Conservation (phyloP, 2,113 vertebrate species). For the Bungarus multicinctus region DNA sequence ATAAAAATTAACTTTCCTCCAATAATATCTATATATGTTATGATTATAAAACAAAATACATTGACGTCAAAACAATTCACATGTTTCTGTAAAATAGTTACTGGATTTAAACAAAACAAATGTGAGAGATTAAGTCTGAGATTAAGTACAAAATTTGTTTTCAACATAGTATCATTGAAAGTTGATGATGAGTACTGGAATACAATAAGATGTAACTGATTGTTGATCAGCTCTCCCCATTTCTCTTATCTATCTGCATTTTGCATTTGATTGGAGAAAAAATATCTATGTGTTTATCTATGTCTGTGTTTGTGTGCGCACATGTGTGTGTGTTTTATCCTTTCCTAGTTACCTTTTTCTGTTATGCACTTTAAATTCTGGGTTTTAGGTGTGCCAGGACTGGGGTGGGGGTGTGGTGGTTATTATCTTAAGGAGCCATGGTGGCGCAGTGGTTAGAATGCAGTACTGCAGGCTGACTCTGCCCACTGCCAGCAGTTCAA, state of each 20-base stretch:
- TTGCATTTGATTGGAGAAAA: constrained; percentile 25
- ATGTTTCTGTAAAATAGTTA: constrained; percentile 17
- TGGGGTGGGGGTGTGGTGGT: not conserved
- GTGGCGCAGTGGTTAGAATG: not conserved
- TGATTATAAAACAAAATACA: not conserved
- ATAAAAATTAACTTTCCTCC: constrained; percentile 6
- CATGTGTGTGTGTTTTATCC: not conserved
- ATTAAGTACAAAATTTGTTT: constrained; percentile 18
- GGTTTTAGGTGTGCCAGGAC: not conserved
- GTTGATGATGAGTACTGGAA: constrained; percentile 3
- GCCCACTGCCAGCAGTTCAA: not conserved
- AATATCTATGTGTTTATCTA: not conserved
- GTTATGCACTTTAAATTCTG: not conserved
- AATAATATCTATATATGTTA: constrained; percentile 14
- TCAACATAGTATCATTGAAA: not conserved
- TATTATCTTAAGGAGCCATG: not conserved
- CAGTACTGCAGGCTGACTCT: not conserved
- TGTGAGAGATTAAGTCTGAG: not conserved
- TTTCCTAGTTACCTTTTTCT: constrained; percentile 20
- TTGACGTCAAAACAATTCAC: constrained; percentile 11
- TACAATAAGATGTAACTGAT: not conserved
- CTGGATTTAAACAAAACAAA: not conserved
- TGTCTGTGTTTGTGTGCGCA: not conserved
- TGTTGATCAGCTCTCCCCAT: not conserved
- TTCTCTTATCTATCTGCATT: constrained; percentile 9